These are phyloP conservation scores for Andrena trimmerana DNA, from an alignment of 2,888 invertebrate species.

Conservation along the genomic window DNA sequence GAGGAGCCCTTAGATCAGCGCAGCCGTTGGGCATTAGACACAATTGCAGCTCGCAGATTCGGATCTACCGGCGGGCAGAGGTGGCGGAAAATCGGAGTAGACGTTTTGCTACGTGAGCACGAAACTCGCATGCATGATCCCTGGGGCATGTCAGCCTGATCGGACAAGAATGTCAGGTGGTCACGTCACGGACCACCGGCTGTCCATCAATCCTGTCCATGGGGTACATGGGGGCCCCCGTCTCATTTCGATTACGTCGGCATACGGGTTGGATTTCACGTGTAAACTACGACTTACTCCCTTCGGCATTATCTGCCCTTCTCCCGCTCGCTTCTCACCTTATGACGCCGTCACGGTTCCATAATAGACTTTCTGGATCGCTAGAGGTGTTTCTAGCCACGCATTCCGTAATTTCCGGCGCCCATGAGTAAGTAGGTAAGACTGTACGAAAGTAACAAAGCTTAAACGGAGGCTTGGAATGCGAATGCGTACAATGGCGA, in stretches of 20 bases:
- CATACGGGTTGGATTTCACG: slow-evolving; percentile 71
- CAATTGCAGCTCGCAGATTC: slow-evolving; percentile 26
- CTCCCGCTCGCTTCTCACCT: slow-evolving; percentile 45
- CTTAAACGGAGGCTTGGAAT: no score
- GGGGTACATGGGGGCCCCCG: slow-evolving; percentile 67
- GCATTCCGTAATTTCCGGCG: neutral
- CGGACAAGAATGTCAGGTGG: slow-evolving; percentile 81
- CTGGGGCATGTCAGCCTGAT: slow-evolving; percentile 79
- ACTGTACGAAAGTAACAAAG: no score
- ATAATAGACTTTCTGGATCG: slow-evolving; percentile 58
- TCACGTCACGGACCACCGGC: slow-evolving; percentile 80
- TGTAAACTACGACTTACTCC: slow-evolving; percentile 73
- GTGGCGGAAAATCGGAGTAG: slow-evolving; percentile 63
- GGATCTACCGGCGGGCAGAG: slow-evolving; percentile 17
- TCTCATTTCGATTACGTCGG: slow-evolving; percentile 78
- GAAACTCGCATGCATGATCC: slow-evolving; percentile 75
- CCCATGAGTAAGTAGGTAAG: neutral
- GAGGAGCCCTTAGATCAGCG: slow-evolving; percentile 1
- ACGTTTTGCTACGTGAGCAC: slow-evolving; percentile 77
- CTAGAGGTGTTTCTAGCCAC: slow-evolving; percentile 38
- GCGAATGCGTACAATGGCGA: no score
- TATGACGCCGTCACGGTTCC: slow-evolving; percentile 55
- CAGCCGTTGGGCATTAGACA: slow-evolving; percentile 21
- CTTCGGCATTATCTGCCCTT: slow-evolving; percentile 61
- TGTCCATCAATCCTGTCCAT: slow-evolving; percentile 81